Conservation (phyloP, 2,113 vertebrate species). For the Columba janthina region DNA sequence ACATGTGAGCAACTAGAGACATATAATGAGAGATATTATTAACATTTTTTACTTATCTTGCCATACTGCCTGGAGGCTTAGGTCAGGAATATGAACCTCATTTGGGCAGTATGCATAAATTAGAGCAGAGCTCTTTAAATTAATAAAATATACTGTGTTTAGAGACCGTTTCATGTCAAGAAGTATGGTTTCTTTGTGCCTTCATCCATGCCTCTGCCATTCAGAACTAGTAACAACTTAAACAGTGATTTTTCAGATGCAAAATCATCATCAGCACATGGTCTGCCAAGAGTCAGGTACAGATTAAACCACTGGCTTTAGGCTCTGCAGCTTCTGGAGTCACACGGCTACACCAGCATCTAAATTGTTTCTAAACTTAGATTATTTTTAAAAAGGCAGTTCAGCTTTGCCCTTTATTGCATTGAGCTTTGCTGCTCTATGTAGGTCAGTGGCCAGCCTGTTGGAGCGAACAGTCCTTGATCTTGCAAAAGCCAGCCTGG, state of each 20-base stretch:
- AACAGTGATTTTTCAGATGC: background rate
- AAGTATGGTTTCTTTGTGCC: background rate
- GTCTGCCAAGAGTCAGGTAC: background rate
- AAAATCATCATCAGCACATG: background rate
- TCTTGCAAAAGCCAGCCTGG: background rate
- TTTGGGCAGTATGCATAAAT: background rate
- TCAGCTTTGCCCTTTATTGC: background rate
- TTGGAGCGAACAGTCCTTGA: background rate
- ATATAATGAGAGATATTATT: background rate
- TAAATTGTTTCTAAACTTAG: constrained; percentile 36
- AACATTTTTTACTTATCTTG: background rate
- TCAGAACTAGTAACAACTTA: background rate
- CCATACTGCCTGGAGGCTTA: background rate
- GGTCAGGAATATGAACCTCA: background rate
- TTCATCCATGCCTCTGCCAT: background rate
- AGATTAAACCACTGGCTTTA: background rate
- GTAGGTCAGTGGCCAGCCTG: constrained; percentile 4
- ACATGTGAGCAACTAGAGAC: background rate
- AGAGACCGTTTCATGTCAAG: background rate
- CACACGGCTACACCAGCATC: background rate
- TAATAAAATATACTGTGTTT: background rate
- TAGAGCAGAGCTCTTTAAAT: background rate
- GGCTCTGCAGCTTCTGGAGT: background rate
- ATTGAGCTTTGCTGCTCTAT: background rate
- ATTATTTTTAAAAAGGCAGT: background rate